These are phyloP conservation scores for Zingel zingel DNA, from an alignment of 2,113 vertebrate species.

Conservation along the genomic window DNA sequence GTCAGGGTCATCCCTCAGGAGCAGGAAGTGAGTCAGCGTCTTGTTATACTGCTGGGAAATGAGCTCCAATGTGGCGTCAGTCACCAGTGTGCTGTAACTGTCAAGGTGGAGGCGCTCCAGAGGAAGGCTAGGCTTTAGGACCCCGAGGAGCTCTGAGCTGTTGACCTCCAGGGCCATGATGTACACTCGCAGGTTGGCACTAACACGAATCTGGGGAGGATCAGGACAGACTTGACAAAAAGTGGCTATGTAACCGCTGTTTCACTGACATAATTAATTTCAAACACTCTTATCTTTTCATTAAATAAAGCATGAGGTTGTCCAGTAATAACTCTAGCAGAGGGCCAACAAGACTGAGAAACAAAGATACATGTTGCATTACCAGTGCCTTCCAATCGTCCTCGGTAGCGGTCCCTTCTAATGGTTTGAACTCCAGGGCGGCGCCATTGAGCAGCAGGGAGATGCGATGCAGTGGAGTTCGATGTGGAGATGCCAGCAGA, in stretches of 20 bases:
- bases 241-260: not conserved
- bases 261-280: not conserved
- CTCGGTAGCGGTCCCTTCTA: constrained; percentile 93
- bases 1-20: constrained; percentile 94
- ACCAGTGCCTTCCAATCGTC: constrained; percentile 96
- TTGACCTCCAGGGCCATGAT: constrained; percentile 96
- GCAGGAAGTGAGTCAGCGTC: constrained; percentile 96
- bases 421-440: constrained; percentile 91
- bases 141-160: constrained; percentile 93
- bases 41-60: constrained; percentile 98
- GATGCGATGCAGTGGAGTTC: constrained; percentile 94
- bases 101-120: constrained; percentile 98
- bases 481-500: constrained; percentile 90
- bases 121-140: constrained; percentile 97
- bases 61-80: constrained; percentile 94
- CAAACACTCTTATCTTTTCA: not conserved
- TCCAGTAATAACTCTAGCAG: not conserved
- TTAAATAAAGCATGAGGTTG: not conserved
- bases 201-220: constrained; percentile 84
- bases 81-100: constrained; percentile 93
- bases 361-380: not conserved
- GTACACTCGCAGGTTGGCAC: constrained; percentile 94
- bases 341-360: not conserved
- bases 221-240: not conserved
- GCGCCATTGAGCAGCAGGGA: constrained; percentile 95